Base-by-base conservation (phyloP, 1,140 invertebrate species). In the Monomorium pharaonis region DNA sequence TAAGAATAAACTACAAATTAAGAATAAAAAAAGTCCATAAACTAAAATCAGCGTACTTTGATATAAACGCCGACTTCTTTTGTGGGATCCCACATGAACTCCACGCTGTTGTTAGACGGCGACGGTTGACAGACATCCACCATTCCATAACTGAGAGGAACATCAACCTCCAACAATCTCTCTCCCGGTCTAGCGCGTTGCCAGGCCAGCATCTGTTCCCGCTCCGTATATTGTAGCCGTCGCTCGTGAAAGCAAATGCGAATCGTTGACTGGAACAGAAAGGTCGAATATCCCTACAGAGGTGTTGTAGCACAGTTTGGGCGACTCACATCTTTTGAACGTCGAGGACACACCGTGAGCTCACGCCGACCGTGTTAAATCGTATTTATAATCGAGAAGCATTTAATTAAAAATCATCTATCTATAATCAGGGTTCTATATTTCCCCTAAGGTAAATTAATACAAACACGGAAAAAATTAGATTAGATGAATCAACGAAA, bases 211-310 rank as follows among this genome's bases (percentile, higher is more conserved):
- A 99, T 98, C 95, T 99, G 98, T 92, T 99, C 98, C 56, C 97
- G 96, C 95, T 99, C 99, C 94, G 98, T 98, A 93, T 98, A 99
- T 93, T 99, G 98, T 51, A 99, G 95, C n/a, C 98, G 96, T 70
- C 99, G 96, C 94, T 99, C 99, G 95, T 99, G 99, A 95, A 99
- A 99, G 91, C 98, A 98, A 42, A 99, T 98, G 87, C 98, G 97
- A 78, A 99, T 97, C 4, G 98, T 96, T 88, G 98, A 98, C 97
- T 98, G 95, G 74, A 96, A 96, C 93, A 94, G 87, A 86, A 95
- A 92, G 18, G 84, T 89, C 44, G 88, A 56, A 86, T 92, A 85
- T 74, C 78, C 88, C 91, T 92, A 89, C 89, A 92, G 91, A 86
- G 89, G 74, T 86, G 86, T 91, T 90, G 91, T 92, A 91, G 91